These are phyloP conservation scores for Lutraria lutraria DNA, from an alignment of 2,888 invertebrate genomes.

Conservation along the genomic window DNA sequence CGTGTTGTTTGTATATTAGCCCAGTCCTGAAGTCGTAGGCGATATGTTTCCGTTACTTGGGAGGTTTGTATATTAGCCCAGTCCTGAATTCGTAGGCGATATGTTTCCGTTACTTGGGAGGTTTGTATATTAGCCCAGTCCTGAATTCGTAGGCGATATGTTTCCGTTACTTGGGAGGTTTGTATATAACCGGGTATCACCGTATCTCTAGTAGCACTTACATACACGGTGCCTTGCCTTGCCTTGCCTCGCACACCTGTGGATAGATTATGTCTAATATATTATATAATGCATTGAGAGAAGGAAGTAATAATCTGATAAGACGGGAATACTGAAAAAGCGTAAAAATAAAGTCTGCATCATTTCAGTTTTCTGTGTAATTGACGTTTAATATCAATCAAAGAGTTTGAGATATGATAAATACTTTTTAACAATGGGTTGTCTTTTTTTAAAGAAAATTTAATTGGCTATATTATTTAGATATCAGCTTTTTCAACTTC, in stretches of 20 bases:
- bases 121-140: no score
- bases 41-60: no score
- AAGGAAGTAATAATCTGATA: not conserved
- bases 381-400: slow-evolving; percentile 2
- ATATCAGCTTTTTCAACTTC: no score
- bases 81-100: no score
- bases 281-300: not conserved
- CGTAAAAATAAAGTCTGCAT: not conserved
- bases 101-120: no score
- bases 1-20: no score
- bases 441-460: no score
- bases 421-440: not conserved
- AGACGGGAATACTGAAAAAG: not conserved
- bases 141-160: no score
- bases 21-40: no score
- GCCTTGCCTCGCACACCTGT: not conserved
- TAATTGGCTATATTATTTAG: no score
- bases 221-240: not conserved
- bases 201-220: not conserved
- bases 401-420: not conserved
- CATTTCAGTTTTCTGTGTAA: not conserved
- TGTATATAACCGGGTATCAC: not conserved
- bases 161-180: not conserved
- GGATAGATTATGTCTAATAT: not conserved
- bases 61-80: no score